Evolutionary conservation across 2,888 invertebrate species (phyloP).

Genomic region (Callyntrura sp.): DNA sequence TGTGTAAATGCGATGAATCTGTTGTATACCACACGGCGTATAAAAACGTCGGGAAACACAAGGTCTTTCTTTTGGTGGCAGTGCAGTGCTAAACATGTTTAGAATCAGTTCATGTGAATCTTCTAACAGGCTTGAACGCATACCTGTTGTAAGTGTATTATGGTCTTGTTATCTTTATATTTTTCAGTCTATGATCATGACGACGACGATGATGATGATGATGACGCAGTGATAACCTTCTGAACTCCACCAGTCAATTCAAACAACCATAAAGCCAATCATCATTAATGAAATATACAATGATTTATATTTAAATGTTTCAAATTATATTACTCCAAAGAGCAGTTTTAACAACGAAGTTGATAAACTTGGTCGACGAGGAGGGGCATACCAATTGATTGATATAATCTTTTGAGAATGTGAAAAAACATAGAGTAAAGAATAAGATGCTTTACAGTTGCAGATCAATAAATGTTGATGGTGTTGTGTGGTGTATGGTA

Average conservation of each 20-base stretch:
- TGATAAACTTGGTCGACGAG: neutral
- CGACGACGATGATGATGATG: neutral
- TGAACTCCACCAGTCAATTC: constrained; percentile 58
- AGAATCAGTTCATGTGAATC: constrained; percentile 35
- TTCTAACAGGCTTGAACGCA: neutral
- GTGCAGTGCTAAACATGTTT: neutral
- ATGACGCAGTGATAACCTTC: constrained; percentile 51
- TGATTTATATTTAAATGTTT: constrained; percentile 43
- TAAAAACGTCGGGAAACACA: constrained; percentile 14
- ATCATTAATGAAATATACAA: constrained; percentile 29
- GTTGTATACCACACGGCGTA: neutral
- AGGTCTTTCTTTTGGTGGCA: constrained; percentile 1
- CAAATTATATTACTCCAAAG: constrained; percentile 10
- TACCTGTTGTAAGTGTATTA: constrained; percentile 22
- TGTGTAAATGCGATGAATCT: neutral
- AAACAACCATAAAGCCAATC: constrained; percentile 54
- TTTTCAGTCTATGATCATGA: neutral
- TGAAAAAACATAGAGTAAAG: neutral
- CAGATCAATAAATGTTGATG: constrained; percentile 10
- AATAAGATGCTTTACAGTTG: neutral
- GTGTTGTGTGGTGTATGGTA: neutral
- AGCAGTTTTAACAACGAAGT: constrained; percentile 6
- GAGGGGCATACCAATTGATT: constrained; percentile 19
- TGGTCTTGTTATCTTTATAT: neutral
- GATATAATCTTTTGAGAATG: constrained; percentile 21